Conservation (phyloP, 2,797 vertebrate species). For the Mus minutoides region DNA sequence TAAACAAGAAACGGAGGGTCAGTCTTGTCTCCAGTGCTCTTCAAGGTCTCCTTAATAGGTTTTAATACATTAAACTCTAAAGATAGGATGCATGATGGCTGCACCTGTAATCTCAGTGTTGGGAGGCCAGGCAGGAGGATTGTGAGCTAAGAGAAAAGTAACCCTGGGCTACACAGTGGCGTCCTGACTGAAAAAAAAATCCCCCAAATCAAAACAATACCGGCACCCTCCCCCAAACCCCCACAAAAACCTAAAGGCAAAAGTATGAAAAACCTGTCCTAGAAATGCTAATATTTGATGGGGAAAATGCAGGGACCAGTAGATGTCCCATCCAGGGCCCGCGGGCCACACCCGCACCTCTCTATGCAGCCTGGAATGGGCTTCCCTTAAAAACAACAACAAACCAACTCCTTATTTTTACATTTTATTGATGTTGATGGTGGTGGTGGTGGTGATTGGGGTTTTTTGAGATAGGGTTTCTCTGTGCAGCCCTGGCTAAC, state of each 20-base stretch:
- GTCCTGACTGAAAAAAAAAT: background rate
- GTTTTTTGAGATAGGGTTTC: background rate
- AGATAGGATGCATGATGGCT: background rate
- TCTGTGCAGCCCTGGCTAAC: background rate
- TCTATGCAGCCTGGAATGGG: background rate
- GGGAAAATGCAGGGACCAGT: background rate
- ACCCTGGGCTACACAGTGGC: background rate
- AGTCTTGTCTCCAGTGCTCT: background rate
- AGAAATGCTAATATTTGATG: background rate
- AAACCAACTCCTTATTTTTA: background rate
- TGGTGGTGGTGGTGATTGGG: background rate
- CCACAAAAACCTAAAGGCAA: background rate
- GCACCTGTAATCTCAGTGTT: background rate
- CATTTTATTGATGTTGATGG: background rate
- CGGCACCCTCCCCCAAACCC: too few species aligned
- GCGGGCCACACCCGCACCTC: background rate
- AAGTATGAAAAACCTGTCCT: background rate
- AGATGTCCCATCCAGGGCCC: background rate
- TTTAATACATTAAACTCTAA: background rate
- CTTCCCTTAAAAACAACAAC: background rate
- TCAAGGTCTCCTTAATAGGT: background rate
- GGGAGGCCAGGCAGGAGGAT: background rate
- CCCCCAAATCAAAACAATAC: background rate
- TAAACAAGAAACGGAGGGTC: background rate
- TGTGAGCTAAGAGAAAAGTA: background rate